Conservation (phyloP, 1,140 invertebrate genomes). For the Nilaparvata lugens region DNA sequence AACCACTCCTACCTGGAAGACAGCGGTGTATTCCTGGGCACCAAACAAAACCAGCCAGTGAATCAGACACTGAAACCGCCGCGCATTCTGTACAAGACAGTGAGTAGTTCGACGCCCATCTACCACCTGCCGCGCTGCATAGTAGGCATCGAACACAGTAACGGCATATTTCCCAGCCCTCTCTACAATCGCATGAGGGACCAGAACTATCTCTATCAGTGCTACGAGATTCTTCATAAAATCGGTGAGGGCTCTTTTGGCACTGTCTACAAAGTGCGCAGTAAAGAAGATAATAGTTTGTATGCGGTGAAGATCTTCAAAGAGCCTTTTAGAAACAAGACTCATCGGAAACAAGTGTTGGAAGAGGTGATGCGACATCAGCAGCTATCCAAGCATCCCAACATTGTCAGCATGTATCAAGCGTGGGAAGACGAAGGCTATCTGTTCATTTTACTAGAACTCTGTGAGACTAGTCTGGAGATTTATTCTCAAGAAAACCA, state of each 20-base stretch:
- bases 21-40: neutral
- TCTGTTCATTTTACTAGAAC: constrained; percentile 64
- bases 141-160: neutral
- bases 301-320: constrained; percentile 63
- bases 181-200: neutral
- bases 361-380: constrained; percentile 63
- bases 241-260: constrained; percentile 68
- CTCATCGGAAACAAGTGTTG: constrained; percentile 48
- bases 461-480: constrained; percentile 47
- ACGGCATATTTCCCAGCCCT: neutral
- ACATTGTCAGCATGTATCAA: constrained; percentile 54
- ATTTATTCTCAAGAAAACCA: constrained; percentile 35
- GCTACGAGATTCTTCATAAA: constrained; percentile 48
- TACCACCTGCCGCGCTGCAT: neutral
- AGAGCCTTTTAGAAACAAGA: constrained; percentile 47
- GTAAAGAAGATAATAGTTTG: constrained; percentile 49
- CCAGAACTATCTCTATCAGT: constrained; percentile 43
- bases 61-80: neutral
- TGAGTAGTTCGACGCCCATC: neutral
- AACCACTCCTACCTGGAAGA: neutral
- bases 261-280: constrained; percentile 56
- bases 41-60: neutral
- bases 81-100: neutral
- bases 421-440: constrained; percentile 66
- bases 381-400: constrained; percentile 51